phyloP scores from a whole-genome alignment of 2,888 invertebrate species.

The Entomobrya proxima region DNA sequence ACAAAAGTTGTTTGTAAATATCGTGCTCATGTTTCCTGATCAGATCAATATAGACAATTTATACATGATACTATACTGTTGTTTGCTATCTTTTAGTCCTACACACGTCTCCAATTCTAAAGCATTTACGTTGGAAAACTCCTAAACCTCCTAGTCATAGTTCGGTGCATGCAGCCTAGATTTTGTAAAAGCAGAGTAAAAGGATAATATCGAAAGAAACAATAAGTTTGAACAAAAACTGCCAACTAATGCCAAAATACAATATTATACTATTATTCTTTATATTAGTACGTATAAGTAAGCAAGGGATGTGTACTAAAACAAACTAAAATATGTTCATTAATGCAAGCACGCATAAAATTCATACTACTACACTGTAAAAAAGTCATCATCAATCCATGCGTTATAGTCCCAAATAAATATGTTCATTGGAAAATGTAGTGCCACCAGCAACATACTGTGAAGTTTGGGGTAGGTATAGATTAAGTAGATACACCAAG shows the following conservation, averaged over 20 bases:
- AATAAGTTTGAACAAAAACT: conserved; percentile 29
- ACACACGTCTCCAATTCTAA: too few species aligned
- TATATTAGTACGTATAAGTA: background rate
- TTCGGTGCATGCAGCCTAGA: conserved; percentile 21
- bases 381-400: background rate
- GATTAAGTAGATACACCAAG: background rate
- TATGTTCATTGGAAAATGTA: background rate
- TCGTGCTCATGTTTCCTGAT: too few species aligned
- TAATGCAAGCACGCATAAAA: background rate
- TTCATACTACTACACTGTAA: background rate
- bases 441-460: conserved; percentile 64
- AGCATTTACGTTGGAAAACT: too few species aligned
- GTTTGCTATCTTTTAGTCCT: too few species aligned
- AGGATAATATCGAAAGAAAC: background rate
- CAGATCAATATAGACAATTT: too few species aligned
- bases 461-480: conserved; percentile 60
- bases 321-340: background rate
- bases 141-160: too few species aligned
- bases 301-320: background rate
- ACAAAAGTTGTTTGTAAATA: too few species aligned
- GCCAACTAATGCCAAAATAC: conserved; percentile 9
- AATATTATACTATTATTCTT: background rate
- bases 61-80: too few species aligned
- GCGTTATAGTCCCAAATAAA: background rate
- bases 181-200: conserved; percentile 7